A percentile compares a stretch with the other conserved stretches of the same genome.
Evolutionary conservation across 2,797 vertebrate species (phyloP).

Genomic region (Salarias fasciatus): DNA sequence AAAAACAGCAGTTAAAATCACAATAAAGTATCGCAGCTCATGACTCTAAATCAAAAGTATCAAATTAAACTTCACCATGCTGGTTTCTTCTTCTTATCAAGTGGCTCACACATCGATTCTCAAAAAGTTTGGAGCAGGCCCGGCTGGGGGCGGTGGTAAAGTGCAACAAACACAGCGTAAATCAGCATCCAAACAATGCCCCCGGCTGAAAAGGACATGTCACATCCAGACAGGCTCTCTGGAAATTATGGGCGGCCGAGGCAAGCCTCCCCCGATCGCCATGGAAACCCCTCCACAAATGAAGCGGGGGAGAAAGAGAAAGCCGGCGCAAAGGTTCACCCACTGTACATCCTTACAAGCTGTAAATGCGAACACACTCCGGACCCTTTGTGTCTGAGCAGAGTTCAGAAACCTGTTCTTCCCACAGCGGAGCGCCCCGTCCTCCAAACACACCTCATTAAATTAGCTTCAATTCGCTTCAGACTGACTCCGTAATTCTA

Average conservation of each 20-base stretch:
- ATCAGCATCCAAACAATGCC: conserved; percentile 73
- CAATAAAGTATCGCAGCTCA: not conserved
- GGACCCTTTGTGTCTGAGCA: conserved; percentile 37
- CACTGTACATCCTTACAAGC: conserved; percentile 53
- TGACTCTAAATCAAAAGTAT: not conserved
- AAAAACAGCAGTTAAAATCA: conserved; percentile 30
- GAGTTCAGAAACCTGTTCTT: conserved; percentile 34
- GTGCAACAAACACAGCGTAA: conserved; percentile 71
- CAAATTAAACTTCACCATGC: not conserved
- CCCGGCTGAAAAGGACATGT: conserved; percentile 79
- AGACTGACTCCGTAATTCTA: conserved; percentile 55
- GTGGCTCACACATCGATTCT: conserved; percentile 9
- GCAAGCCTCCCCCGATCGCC: conserved; percentile 71
- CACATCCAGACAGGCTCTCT: conserved; percentile 74
- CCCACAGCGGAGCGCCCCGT: conserved; percentile 45
- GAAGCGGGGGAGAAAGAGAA: conserved; percentile 52
- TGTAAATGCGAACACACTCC: conserved; percentile 55
- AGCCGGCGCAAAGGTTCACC: conserved; percentile 49
- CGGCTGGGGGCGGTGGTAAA: conserved; percentile 42
- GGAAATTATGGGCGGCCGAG: conserved; percentile 75
- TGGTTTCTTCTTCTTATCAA: not conserved
- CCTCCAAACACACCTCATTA: conserved; percentile 38
- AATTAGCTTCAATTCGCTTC: conserved; percentile 54
- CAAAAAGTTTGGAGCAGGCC: conserved; percentile 13
- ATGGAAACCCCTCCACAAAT: conserved; percentile 71